Conservation (phyloP, 2,888 invertebrate genomes). For the Scaptomyza parva region DNA sequence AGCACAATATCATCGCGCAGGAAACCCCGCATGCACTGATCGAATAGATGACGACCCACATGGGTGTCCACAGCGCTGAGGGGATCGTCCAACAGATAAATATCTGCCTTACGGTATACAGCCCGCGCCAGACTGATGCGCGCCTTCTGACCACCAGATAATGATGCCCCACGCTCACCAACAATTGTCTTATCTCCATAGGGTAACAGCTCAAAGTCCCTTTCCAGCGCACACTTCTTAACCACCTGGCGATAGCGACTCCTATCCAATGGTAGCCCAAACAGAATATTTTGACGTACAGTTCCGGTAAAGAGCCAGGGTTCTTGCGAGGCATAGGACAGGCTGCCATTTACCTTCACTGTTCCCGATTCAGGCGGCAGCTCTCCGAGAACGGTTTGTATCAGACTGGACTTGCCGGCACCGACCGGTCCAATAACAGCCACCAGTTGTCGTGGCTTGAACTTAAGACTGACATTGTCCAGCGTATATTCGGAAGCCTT, state of each 20-base stretch:
- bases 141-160: conserved; percentile 95
- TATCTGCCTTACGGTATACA: conserved; percentile 93
- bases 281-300: conserved; percentile 88
- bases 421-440: conserved; percentile 91
- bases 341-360: conserved; percentile 86
- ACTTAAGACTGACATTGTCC: conserved; percentile 88
- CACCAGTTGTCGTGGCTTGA: conserved; percentile 87
- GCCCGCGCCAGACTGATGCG: conserved; percentile 95
- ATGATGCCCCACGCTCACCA: conserved; percentile 93
- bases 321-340: conserved; percentile 92
- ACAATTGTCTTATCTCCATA: conserved; percentile 88
- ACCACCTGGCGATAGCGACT: conserved; percentile 87
- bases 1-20: conserved; percentile 89
- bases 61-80: conserved; percentile 96
- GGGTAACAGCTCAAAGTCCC: conserved; percentile 87
- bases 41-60: conserved; percentile 95
- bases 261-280: conserved; percentile 87
- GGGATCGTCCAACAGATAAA: conserved; percentile 96
- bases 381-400: conserved; percentile 86
- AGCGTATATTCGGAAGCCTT: conserved; percentile 88
- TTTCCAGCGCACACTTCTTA: conserved; percentile 85
- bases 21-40: conserved; percentile 85
- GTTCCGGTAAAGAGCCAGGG: conserved; percentile 93
- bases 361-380: conserved; percentile 86
- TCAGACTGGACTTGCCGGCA: conserved; percentile 87